Percentiles rank a stretch among this genome's conserved stretches.
Evolutionary conservation across 1,140 invertebrate species (phyloP).

Genomic region (Mycetomoellerius zeteki): DNA sequence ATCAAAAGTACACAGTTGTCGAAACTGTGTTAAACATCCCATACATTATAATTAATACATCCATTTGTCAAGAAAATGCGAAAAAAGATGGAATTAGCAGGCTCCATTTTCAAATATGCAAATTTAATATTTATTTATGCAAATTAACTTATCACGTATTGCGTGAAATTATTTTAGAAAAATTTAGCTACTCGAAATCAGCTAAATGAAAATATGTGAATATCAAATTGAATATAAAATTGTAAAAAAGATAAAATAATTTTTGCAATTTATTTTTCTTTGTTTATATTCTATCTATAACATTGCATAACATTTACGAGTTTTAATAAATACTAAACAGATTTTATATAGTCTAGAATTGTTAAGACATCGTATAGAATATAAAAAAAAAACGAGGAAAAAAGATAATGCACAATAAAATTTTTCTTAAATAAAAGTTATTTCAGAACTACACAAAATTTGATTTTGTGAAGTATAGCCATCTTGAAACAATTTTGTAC

Average conservation of each 20-base stretch:
- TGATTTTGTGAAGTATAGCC: neutral
- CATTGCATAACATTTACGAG: neutral
- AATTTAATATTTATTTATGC: constrained; percentile 24
- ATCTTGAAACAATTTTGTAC: neutral
- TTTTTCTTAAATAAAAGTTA: neutral
- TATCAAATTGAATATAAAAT: neutral
- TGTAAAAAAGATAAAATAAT: neutral
- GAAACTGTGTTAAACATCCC: constrained; percentile 24
- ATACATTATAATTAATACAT: constrained; percentile 17
- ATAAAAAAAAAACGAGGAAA: neutral
- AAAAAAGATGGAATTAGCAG: neutral
- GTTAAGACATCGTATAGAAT: neutral
- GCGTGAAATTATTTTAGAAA: neutral
- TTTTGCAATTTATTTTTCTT: neutral
- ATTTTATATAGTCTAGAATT: constrained; percentile 1
- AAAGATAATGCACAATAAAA: neutral
- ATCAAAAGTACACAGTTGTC: constrained; percentile 47
- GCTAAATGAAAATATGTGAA: neutral
- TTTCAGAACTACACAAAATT: neutral
- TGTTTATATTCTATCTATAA: neutral
- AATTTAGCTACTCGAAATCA: neutral
- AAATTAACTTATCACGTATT: neutral
- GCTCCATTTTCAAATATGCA: neutral
- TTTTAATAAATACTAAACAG: neutral
- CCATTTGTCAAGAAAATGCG: constrained; percentile 9